A percentile compares a stretch with the other conserved stretches of the same genome.
Conservation (phyloP, 2,113 vertebrate species). For the Okapia johnstoni region DNA sequence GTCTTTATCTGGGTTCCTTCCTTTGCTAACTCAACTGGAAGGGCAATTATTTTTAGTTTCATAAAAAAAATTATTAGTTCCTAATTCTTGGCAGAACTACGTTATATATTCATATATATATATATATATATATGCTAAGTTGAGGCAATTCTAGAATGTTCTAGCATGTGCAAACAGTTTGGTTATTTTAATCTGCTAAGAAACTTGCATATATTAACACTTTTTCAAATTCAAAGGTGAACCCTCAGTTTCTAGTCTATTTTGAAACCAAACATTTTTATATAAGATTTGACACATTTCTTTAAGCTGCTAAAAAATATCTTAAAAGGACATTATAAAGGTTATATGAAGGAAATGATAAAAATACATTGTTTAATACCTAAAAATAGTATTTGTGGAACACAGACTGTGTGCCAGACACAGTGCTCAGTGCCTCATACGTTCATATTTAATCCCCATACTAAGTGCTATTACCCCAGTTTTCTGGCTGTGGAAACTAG, state of each 20-base stretch:
- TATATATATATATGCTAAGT: neutral
- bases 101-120: neutral
- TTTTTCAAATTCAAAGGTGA: slow-evolving; percentile 5
- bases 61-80: neutral
- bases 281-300: neutral
- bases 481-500: neutral
- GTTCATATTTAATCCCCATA: neutral
- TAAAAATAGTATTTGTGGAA: neutral
- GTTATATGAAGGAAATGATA: neutral
- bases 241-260: neutral
- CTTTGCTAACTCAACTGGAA: neutral
- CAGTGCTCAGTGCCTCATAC: neutral
- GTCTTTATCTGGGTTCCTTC: neutral
- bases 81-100: neutral
- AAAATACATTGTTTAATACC: neutral
- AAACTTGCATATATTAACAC: neutral
- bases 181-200: neutral
- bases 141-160: slow-evolving; percentile 24
- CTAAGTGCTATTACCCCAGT: neutral
- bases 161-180: neutral
- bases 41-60: neutral
- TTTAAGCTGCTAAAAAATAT: neutral
- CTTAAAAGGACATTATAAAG: neutral
- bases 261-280: slow-evolving; percentile 27
- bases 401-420: neutral